Base-by-base conservation (phyloP, 2,113 vertebrate species). In the Ibidorhyncha struthersii region DNA sequence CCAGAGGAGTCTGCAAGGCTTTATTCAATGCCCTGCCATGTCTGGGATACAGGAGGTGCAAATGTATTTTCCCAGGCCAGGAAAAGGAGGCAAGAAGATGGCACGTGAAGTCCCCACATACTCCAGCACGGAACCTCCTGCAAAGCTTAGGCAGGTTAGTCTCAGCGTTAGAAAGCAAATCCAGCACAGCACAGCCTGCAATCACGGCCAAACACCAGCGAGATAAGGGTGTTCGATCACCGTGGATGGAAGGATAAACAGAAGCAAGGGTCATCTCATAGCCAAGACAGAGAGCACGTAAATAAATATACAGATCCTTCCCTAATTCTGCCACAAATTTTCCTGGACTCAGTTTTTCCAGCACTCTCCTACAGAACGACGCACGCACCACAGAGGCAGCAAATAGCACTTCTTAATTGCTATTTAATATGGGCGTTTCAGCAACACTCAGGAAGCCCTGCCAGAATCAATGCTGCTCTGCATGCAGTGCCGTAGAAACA, bases 281-380 rank as follows among this genome's bases (percentile, higher is more conserved):
- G 58, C 17, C 88, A 38, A 50, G 38, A n/a, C 26, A 89, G 43
- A 59, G 23, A 86, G n/a, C 13, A 58, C 12, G 5, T 12, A 76
- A 19, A 45, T 45, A 45, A 50, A 45, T 8, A 56, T 0, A 65
- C 5, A 45, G 36, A 29, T 25, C 20, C 55, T 65, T 38, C 59
- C 32, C 30, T 41, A 88, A 59, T 4, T 56, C 58, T 43, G 41
- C 21, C 41, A 66, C 27, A 45, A 30, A 66, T 45, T 77, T 38
- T 43, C 52, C 58, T 40, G 29, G 29, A 40, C 17, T n/a, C 4
- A 41, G 30, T 26, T 76, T 30, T 91, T 82, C 38, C 32, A 66
- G 49, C 14, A 40, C 9, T 13, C 12, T 26, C n/a, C 34, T 40
- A 52, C 0, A n/a, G 38, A 36, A 83, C 19, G 27, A 83, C 0